Percentiles rank a stretch among this genome's conserved stretches.
Evolutionary conservation across 2,797 vertebrate species (phyloP).

Genomic region (Yasuhikotakia modesta): DNA sequence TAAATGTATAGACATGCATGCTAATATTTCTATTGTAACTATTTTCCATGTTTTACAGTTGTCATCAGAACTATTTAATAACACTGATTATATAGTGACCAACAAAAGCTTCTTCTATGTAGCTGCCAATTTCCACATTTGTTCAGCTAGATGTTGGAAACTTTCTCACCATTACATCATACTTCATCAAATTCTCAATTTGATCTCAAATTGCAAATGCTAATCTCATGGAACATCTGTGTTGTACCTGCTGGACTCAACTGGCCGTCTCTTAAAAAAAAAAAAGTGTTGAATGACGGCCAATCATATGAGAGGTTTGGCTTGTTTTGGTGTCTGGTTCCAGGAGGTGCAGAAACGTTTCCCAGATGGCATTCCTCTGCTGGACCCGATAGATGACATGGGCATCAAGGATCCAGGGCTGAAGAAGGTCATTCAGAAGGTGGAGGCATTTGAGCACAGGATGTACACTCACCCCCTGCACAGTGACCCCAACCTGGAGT

Average conservation of each 20-base stretch:
- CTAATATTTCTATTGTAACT: too few species aligned
- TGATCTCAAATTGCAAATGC: too few species aligned
- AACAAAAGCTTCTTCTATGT: too few species aligned
- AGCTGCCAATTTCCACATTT: too few species aligned
- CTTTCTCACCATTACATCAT: too few species aligned
- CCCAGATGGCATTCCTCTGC: constrained; percentile 89
- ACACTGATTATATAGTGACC: too few species aligned
- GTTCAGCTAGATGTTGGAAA: too few species aligned
- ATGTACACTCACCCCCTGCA: constrained; percentile 98
- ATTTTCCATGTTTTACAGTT: too few species aligned
- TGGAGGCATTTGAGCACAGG: constrained; percentile 95
- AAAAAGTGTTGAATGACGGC: background rate
- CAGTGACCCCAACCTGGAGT: constrained; percentile 89
- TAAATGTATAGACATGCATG: too few species aligned
- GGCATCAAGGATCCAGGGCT: constrained; percentile 93
- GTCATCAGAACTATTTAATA: too few species aligned
- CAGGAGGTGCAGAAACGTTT: constrained; percentile 98
- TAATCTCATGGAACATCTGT: background rate
- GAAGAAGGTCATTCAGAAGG: constrained; percentile 96
- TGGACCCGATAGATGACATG: constrained; percentile 97
- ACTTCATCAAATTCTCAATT: too few species aligned
- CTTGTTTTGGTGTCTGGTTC: background rate
- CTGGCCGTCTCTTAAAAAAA: background rate
- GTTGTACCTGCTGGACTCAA: background rate
- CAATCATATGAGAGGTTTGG: background rate